A percentile compares a stretch with the other conserved stretches of the same genome.
Evolutionary conservation across 2,888 invertebrate genomes (phyloP).

Genomic region (Macrophya alboannulata): DNA sequence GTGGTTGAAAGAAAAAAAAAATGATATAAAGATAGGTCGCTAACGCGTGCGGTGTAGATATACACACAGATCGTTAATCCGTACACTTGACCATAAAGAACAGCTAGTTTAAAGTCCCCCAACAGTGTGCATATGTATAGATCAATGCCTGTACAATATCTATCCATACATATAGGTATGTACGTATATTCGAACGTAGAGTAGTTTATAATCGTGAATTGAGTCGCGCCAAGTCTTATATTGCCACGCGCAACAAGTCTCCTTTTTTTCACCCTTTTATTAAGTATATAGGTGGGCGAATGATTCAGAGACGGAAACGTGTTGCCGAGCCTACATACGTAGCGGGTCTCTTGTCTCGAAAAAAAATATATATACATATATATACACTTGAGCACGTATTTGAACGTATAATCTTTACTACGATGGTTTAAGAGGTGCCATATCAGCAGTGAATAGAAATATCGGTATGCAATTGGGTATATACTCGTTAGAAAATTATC

Average conservation of each 20-base stretch:
- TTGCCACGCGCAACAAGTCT: slow-evolving; percentile 15
- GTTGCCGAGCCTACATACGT: not conserved
- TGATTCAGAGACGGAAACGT: slow-evolving; percentile 23
- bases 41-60: slow-evolving; percentile 10
- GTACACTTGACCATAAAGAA: slow-evolving; percentile 35
- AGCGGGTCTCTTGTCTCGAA: not conserved
- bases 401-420: not conserved
- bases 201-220: slow-evolving; percentile 13
- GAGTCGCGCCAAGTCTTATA: slow-evolving; percentile 6
- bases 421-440: slow-evolving; percentile 5
- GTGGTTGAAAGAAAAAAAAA: slow-evolving; percentile 10
- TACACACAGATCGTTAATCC: slow-evolving; percentile 14
- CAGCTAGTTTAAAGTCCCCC: slow-evolving; percentile 6
- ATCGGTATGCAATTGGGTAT: not conserved
- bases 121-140: slow-evolving; percentile 9
- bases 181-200: not conserved
- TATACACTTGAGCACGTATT: not conserved
- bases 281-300: slow-evolving; percentile 18
- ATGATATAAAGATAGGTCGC: slow-evolving; percentile 24
- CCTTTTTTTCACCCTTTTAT: slow-evolving; percentile 7
- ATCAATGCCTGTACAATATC: not conserved
- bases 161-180: not conserved
- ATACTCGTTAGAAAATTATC: not conserved
- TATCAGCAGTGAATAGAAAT: not conserved
- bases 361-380: not conserved